Evolutionary conservation across 1,140 invertebrate species (phyloP).

Genomic region (Tetramorium simillimum): DNA sequence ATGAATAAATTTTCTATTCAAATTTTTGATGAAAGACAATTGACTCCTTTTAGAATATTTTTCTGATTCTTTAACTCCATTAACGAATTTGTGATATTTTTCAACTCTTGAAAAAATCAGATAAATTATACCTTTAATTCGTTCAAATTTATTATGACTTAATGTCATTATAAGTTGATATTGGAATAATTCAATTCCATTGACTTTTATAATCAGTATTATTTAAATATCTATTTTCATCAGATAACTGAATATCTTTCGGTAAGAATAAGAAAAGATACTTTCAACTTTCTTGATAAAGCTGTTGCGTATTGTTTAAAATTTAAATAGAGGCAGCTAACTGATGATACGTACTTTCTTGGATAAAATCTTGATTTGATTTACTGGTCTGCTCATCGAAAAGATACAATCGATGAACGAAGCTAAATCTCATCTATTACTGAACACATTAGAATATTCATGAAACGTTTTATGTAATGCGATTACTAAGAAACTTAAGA

Average conservation of each 20-base stretch:
- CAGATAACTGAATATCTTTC: neutral
- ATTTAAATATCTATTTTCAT: neutral
- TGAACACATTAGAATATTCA: constrained; percentile 21
- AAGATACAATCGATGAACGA: neutral
- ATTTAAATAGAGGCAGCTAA: neutral
- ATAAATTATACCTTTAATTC: neutral
- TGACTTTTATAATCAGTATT: neutral
- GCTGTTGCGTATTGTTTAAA: neutral
- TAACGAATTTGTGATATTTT: neutral
- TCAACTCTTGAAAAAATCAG: neutral
- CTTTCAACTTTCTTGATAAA: neutral
- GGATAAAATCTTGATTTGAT: neutral
- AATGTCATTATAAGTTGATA: neutral
- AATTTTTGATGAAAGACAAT: neutral
- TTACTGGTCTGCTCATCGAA: neutral
- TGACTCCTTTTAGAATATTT: neutral
- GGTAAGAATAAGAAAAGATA: neutral
- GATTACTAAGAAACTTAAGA: neutral
- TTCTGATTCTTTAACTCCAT: neutral
- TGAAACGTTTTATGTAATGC: neutral
- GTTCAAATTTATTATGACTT: neutral
- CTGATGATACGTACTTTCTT: neutral
- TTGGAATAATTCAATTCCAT: neutral
- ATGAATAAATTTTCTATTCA: neutral
- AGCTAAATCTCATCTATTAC: neutral